phyloP scores from a whole-genome alignment of 2,888 invertebrate genomes.

The Drosophila neotestacea region DNA sequence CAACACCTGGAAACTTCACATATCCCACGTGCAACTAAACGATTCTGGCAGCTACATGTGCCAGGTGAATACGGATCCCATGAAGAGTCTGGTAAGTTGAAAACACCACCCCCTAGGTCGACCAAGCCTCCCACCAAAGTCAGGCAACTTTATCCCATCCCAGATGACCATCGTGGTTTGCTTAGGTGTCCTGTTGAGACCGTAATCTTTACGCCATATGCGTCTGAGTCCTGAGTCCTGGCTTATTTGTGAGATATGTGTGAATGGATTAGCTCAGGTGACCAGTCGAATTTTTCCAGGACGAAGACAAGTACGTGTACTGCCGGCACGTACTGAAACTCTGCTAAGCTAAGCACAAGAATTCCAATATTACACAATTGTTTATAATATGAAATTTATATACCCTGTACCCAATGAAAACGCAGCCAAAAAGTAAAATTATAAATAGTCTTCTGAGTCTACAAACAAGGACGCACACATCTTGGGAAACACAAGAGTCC shows the following conservation, averaged over 20 bases:
- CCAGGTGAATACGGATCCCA: slow-evolving; percentile 96
- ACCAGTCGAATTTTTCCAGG: slow-evolving; percentile 19
- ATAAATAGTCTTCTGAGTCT: too few relatives aligned
- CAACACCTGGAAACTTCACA: slow-evolving; percentile 96
- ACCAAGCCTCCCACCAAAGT: neutral
- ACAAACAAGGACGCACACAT: too few relatives aligned
- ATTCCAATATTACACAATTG: slow-evolving; percentile 3
- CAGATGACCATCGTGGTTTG: slow-evolving; percentile 32
- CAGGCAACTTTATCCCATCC: slow-evolving; percentile 10
- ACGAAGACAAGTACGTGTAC: slow-evolving; percentile 1
- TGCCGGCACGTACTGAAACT: slow-evolving; percentile 16
- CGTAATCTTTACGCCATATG: slow-evolving; percentile 61
- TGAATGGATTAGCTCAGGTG: slow-evolving; percentile 27
- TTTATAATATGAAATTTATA: neutral
- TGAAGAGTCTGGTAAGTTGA: slow-evolving; percentile 92
- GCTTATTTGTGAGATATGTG: slow-evolving; percentile 43
- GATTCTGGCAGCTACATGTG: slow-evolving; percentile 98
- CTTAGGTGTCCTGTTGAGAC: slow-evolving; percentile 38
- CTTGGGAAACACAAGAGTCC: neutral
- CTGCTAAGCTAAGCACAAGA: slow-evolving; percentile 7
- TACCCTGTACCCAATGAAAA: neutral
- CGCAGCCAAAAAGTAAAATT: too few relatives aligned
- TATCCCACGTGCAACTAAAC: slow-evolving; percentile 94
- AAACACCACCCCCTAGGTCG: slow-evolving; percentile 11
- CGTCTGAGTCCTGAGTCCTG: slow-evolving; percentile 49